Evolutionary conservation across 2,888 invertebrate genomes (phyloP).

Genomic region (Congeria kusceri): DNA sequence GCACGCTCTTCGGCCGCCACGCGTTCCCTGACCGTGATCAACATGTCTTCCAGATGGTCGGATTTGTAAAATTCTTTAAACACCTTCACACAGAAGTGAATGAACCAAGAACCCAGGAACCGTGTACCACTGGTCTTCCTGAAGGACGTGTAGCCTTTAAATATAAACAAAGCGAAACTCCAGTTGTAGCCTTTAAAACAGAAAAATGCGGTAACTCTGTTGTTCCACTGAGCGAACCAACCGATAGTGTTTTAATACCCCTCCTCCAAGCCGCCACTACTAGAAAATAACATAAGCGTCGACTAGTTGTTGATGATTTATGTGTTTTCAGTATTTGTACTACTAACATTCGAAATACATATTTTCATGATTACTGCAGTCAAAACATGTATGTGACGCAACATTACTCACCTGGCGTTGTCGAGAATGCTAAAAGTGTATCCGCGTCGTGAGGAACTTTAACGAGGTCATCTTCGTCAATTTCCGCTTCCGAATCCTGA

Average conservation of each 20-base stretch:
- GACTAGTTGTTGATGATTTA: too few relatives aligned
- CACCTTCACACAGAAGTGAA: constrained; percentile 46
- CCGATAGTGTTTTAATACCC: too few relatives aligned
- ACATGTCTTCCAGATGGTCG: constrained; percentile 64
- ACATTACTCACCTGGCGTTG: constrained; percentile 56
- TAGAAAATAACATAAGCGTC: too few relatives aligned
- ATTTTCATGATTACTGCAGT: too few relatives aligned
- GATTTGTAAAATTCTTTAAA: constrained; percentile 25
- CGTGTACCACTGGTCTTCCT: constrained; percentile 6
- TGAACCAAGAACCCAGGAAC: constrained; percentile 57
- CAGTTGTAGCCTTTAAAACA: too few relatives aligned
- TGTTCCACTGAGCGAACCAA: not conserved
- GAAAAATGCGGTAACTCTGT: not conserved
- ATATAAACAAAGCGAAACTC: not conserved
- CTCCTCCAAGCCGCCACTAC: too few relatives aligned
- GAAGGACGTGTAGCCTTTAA: constrained; percentile 37
- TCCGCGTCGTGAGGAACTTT: constrained; percentile 64
- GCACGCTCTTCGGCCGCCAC: constrained; percentile 32
- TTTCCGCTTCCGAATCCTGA: not conserved
- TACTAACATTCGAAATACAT: too few relatives aligned
- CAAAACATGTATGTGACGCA: too few relatives aligned
- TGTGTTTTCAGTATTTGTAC: too few relatives aligned
- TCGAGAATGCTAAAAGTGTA: constrained; percentile 59
- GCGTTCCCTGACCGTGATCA: constrained; percentile 57
- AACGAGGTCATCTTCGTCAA: constrained; percentile 39